Base-by-base conservation (phyloP, 2,888 invertebrate species). In the Argyresthia albistria region DNA sequence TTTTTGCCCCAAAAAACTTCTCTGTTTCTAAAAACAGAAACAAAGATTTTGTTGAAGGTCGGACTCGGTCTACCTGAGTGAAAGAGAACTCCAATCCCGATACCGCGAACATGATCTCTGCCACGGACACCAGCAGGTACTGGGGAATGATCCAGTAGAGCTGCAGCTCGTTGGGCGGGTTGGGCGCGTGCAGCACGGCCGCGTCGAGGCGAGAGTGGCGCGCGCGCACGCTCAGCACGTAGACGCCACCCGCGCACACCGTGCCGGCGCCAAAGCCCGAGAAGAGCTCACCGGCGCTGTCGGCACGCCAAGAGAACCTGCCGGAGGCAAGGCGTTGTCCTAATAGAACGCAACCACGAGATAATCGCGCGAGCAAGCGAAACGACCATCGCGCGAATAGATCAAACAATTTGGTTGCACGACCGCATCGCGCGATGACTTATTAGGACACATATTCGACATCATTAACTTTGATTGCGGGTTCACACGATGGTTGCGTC, bases 61-160 rank as follows among this genome's bases (percentile, higher is more conserved):
- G n/a, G n/a, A n/a, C n/a, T n/a, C 6, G 25, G 6, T 4, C 6
- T 25, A 77, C 93, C 89, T 95, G 93, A 3, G 93, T 93, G 67
- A 95, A 96, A 1, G 95, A 93, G 74, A 96, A 96, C 65, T 94
- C 92, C 15, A 95, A 81, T 0, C 95, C 96, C 2, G 95, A 93
- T 7, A 95, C 91, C 0, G 94, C 93, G 67, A 96, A 94, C 88
- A 96, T 90, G 46, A 95, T 92, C 79, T 96, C 96, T 0, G 93
- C 95, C 3, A 92, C 71, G 0, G 95, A 95, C 52, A 96, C 91
- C 10, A 95, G 80, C 39, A 95, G 70, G 69, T 95, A 95, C 73
- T 96, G 95, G 0, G 95, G 95, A 25, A 95, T 76, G 59, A 94
- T 90, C 93, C 92, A 94, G 3, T 90, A 74, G 64, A 95, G 91